Evolutionary conservation across 2,888 invertebrate species (phyloP).

Genomic region (Willowsia nigromaculata): DNA sequence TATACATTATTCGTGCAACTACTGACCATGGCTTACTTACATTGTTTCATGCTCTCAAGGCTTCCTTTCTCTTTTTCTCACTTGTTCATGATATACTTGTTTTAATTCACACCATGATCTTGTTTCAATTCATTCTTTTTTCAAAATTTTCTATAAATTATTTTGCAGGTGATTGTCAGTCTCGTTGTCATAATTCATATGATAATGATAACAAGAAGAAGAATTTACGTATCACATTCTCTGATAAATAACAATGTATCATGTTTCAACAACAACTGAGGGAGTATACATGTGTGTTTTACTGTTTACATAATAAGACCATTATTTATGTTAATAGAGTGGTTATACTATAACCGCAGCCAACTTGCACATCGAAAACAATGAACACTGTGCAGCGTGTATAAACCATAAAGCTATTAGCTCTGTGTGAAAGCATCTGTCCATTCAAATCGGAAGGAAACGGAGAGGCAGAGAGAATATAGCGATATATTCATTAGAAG

Average conservation of each 20-base stretch:
- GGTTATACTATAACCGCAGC: constrained; percentile 70
- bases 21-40: constrained; percentile 28
- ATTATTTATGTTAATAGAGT: constrained; percentile 77
- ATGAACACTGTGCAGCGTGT: not conserved
- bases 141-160: constrained; percentile 19
- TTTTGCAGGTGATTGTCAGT: constrained; percentile 59
- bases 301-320: constrained; percentile 62
- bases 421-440: constrained; percentile 36
- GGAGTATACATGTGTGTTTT: constrained; percentile 70
- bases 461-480: constrained; percentile 51
- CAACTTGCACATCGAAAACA: constrained; percentile 22
- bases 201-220: constrained; percentile 42
- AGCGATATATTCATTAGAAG: not conserved
- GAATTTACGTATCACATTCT: not conserved
- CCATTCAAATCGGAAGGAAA: constrained; percentile 61
- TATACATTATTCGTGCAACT: not conserved
- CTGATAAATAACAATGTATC: constrained; percentile 32
- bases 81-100: not conserved
- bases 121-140: constrained; percentile 21
- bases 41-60: constrained; percentile 33
- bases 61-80: constrained; percentile 28
- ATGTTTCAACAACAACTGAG: constrained; percentile 23
- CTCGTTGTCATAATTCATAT: constrained; percentile 13
- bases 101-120: constrained; percentile 26
- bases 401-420: not conserved